A percentile compares a stretch with the other conserved stretches of the same genome.
Evolutionary conservation across 2,113 vertebrate genomes (phyloP).

Genomic region (Montifringilla adamsi): DNA sequence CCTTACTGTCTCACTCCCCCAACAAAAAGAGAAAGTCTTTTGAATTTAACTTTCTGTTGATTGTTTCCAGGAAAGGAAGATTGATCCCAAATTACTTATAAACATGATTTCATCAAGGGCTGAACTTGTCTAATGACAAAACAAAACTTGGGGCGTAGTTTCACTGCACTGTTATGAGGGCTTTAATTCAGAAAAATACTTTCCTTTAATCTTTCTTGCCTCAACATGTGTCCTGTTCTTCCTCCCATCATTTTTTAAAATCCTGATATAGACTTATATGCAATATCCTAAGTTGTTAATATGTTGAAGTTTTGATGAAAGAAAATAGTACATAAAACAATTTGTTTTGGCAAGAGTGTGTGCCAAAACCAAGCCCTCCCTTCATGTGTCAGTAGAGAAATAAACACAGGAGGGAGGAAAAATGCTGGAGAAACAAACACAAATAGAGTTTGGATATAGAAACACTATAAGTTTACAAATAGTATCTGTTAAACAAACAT

Average conservation of each 20-base stretch:
- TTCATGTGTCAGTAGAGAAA: constrained; percentile 76
- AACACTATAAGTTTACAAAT: constrained; percentile 69
- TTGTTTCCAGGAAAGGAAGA: not conserved
- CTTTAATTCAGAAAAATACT: constrained; percentile 8
- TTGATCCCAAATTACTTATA: constrained; percentile 23
- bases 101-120: not conserved
- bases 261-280: constrained; percentile 16
- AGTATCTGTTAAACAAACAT: constrained; percentile 71
- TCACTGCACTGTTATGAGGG: not conserved
- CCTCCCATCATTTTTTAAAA: not conserved
- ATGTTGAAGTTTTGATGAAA: constrained; percentile 71
- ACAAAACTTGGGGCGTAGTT: not conserved
- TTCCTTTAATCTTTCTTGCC: not conserved
- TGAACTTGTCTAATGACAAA: constrained; percentile 23
- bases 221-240: constrained; percentile 53
- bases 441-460: constrained; percentile 64
- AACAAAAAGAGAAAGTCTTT: not conserved
- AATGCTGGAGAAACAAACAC: constrained; percentile 68
- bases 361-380: constrained; percentile 66
- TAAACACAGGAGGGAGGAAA: constrained; percentile 68
- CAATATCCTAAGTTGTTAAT: constrained; percentile 50
- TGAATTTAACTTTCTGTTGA: not conserved
- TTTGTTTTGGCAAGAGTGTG: constrained; percentile 66
- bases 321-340: constrained; percentile 65
- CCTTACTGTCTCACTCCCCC: not conserved